These are phyloP conservation scores for Euplagia quadripunctaria DNA, from an alignment of 2,888 invertebrate genomes.

Conservation along the genomic window DNA sequence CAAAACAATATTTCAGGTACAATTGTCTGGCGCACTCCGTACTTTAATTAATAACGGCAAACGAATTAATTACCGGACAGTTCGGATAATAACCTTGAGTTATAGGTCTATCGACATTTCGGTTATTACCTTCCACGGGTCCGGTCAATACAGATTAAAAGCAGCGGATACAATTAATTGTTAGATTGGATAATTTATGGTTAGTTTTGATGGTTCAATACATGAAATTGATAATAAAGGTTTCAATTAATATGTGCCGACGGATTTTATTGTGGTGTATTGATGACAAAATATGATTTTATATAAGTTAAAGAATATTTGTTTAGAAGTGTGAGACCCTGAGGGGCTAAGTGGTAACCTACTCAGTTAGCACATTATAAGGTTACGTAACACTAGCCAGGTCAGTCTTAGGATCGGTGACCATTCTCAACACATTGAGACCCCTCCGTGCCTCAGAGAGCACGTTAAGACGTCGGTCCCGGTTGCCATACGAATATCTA, in stretches of 20 bases:
- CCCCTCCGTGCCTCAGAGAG: no score
- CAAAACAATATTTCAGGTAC: constrained; percentile 59
- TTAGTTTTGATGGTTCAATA: background rate
- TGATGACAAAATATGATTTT: background rate
- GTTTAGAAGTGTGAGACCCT: background rate
- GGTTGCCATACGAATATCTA: no score
- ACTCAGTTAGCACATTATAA: no score
- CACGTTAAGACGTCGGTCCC: no score
- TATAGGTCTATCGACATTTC: constrained; percentile 37
- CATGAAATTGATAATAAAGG: background rate
- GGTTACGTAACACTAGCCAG: no score
- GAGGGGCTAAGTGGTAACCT: no score
- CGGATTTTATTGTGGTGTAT: background rate
- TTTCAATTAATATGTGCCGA: background rate
- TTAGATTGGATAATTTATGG: background rate
- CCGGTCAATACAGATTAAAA: constrained; percentile 23
- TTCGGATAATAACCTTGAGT: constrained; percentile 49
- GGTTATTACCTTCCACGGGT: constrained; percentile 27
- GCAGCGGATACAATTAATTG: background rate
- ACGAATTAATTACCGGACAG: constrained; percentile 55
- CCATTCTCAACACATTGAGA: no score
- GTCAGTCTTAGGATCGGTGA: no score
- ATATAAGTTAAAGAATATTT: background rate
- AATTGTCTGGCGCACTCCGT: constrained; percentile 48
- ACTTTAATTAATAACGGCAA: constrained; percentile 56